A percentile compares a stretch with the other conserved stretches of the same genome.
Evolutionary conservation across 2,888 invertebrate species (phyloP).

Genomic region (Synergus gifuensis): DNA sequence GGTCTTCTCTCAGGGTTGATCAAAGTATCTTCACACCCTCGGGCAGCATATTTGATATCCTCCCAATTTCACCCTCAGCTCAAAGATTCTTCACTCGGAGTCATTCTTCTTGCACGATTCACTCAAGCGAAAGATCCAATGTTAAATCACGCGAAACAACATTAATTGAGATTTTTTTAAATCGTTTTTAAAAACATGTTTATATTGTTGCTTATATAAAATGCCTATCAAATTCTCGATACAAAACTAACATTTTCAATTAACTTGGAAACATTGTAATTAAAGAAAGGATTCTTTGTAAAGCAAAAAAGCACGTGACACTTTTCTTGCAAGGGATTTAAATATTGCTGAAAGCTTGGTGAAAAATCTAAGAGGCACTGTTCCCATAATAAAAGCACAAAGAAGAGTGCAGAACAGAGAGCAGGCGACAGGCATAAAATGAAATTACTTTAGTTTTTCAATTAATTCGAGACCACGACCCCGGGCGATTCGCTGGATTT

Average conservation of each 20-base stretch:
- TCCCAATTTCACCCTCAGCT: slow-evolving; percentile 45
- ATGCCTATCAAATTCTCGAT: too few species aligned
- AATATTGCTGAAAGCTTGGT: background rate
- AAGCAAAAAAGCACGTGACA: background rate
- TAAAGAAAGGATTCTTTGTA: background rate
- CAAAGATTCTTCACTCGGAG: slow-evolving; percentile 10
- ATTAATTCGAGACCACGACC: slow-evolving; percentile 65
- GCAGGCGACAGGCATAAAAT: slow-evolving; percentile 38
- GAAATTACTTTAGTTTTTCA: slow-evolving; percentile 71
- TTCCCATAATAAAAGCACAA: slow-evolving; percentile 23
- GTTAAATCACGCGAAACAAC: background rate
- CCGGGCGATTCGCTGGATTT: slow-evolving; percentile 40
- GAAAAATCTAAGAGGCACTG: background rate
- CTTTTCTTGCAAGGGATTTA: background rate
- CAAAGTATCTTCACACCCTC: slow-evolving; percentile 75
- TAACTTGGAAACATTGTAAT: background rate
- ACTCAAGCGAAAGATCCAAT: background rate
- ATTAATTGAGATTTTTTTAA: background rate
- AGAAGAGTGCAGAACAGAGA: slow-evolving; percentile 35
- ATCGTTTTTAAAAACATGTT: background rate
- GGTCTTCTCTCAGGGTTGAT: slow-evolving; percentile 67
- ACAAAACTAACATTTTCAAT: background rate
- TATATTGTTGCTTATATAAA: too few species aligned
- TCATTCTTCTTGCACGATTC: slow-evolving; percentile 11
- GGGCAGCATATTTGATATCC: slow-evolving; percentile 73